A percentile compares a stretch with the other conserved stretches of the same genome.
These are phyloP conservation scores for Vollenhovia emeryi DNA, from an alignment of 1,140 invertebrate genomes.

Conservation along the genomic window DNA sequence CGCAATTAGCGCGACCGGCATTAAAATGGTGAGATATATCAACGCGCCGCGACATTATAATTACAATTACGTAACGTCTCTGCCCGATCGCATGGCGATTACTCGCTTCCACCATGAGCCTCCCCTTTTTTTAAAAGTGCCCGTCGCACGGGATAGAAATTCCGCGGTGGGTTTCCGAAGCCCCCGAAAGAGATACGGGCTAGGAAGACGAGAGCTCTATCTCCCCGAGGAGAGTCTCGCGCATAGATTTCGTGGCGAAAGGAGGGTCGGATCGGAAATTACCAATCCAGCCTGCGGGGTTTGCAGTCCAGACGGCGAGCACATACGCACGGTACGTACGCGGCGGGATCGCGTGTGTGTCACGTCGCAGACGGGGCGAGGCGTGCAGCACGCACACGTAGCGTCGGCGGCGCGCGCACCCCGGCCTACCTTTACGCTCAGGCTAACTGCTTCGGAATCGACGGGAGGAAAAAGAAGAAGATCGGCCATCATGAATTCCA, in stretches of 20 bases:
- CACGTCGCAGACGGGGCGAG: too few relatives aligned
- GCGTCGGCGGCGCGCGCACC: conserved; percentile 29
- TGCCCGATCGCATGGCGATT: background rate
- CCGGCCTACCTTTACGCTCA: conserved; percentile 34
- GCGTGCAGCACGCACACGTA: background rate
- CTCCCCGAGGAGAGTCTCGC: conserved; percentile 49
- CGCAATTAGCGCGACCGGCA: background rate
- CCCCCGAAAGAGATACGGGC: conserved; percentile 27
- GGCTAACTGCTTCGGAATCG: conserved; percentile 60
- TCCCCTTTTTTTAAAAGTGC: conserved; percentile 21
- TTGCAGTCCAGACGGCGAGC: conserved; percentile 15
- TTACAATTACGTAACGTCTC: conserved; percentile 13
- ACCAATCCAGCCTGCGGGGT: conserved; percentile 74
- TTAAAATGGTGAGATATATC: conserved; percentile 8
- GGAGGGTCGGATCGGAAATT: conserved; percentile 72
- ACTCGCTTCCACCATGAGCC: background rate
- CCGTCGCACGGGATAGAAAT: background rate
- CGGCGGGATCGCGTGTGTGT: background rate
- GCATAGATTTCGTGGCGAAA: conserved; percentile 49
- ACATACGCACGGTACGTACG: background rate
- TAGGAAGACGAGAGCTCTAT: conserved; percentile 66
- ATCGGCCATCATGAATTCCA: conserved; percentile 74
- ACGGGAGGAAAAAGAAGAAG: conserved; percentile 62
- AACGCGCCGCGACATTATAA: background rate
- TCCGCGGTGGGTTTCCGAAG: conserved; percentile 35